A percentile compares a stretch with the other conserved stretches of the same genome.
Evolutionary conservation across 2,113 vertebrate species (phyloP).

Genomic region (Monopterus albus): DNA sequence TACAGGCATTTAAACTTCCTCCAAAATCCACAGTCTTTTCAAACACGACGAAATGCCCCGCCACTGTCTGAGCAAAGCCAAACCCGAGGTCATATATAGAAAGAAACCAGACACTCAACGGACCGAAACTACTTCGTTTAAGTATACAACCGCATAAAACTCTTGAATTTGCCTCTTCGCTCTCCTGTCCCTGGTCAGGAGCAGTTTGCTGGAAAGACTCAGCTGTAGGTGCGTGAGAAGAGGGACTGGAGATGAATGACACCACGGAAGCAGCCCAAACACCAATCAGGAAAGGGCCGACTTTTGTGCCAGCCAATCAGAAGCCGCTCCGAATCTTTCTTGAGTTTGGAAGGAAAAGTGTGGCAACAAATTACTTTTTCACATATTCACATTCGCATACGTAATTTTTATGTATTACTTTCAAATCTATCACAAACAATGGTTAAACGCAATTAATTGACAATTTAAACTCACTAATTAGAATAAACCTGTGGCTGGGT

Average conservation of each 20-base stretch:
- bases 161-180: background rate
- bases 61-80: background rate
- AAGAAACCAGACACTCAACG: background rate
- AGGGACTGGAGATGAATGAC: conserved; percentile 29
- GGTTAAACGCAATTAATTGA: too few species aligned
- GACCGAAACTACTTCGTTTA: background rate
- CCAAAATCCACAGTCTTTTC: background rate
- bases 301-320: conserved; percentile 57
- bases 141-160: background rate
- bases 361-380: too few species aligned
- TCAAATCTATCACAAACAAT: too few species aligned
- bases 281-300: conserved; percentile 60
- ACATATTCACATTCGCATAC: too few species aligned
- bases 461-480: too few species aligned
- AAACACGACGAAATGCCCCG: background rate
- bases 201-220: conserved; percentile 6
- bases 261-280: background rate
- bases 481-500: too few species aligned
- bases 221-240: conserved; percentile 34
- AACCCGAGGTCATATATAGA: background rate
- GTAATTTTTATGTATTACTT: too few species aligned
- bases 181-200: conserved; percentile 4
- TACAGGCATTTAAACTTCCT: conserved; percentile 56
- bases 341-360: too few species aligned
- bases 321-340: background rate